Evolutionary conservation across 1,140 invertebrate species (phyloP), one percentile per base, ranked within the genome.

Genomic region (Ganaspis sp.): DNA sequence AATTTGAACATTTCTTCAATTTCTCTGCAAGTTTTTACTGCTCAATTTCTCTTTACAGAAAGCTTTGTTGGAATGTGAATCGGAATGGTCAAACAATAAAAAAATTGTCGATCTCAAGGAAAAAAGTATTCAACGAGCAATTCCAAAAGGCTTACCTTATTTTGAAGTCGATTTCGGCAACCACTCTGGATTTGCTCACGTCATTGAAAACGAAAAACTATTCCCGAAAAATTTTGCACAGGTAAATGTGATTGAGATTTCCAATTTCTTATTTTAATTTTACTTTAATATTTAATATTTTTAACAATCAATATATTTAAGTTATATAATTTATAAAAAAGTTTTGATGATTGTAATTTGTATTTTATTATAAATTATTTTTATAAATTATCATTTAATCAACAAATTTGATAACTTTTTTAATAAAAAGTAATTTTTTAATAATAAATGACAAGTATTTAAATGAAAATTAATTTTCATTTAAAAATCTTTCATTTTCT

Each of bases 121-220:
- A 19, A 94, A 94, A 87, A 94, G 96, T 90, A 92, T 99, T 19
- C 92, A 96, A 49, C 93, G 93, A 89, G 94, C 95, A 15, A 93
- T 99, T 75, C 98, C 98, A 9, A 98, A 98, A 92, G 97, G 97
- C 5, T 93, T 99, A 72, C 95, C 98, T 0, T 99, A 99, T 89
- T 98, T 99, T 90, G 94, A 94, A 92, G 95, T 99, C 0, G 94
- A 97, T 90, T 99, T 99, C 93, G 98, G 97, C 34, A 93, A 94
- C 90, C 94, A 97, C 70, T 93, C 94, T 49, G 98, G 98, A 3
- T 99, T 96, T 92, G 98, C 97, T 74, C 98, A 99, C 92, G 96
- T 99, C 0, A 98, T 99, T 85, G 98, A 99, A 92, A 96, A 99
- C 91, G 96, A 98, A 88, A 92, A 94, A 75, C 86, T 94, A 37